phyloP scores from a whole-genome alignment of 2,888 invertebrate genomes.

The Buathra laborator region DNA sequence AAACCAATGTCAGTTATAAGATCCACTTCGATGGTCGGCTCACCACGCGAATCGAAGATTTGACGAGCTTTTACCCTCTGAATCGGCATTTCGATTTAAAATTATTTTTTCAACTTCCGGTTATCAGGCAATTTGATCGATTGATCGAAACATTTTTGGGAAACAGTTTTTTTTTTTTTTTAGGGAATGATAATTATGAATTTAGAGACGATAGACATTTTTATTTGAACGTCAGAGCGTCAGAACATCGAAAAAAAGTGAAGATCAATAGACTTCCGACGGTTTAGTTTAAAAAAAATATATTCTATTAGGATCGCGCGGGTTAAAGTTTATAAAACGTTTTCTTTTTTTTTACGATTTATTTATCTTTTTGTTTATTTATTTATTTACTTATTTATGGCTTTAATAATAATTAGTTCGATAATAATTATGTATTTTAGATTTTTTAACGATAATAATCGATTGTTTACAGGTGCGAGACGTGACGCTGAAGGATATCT shows the following conservation, averaged over 20 bases:
- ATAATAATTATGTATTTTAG: too few relatives aligned
- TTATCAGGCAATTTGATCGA: neutral
- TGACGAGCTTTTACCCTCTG: conserved; percentile 88
- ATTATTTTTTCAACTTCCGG: neutral
- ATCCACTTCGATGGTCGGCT: conserved; percentile 88
- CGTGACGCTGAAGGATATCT: conserved; percentile 97
- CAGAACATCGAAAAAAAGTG: conserved; percentile 15
- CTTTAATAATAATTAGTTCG: too few relatives aligned
- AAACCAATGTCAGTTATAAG: conserved; percentile 81
- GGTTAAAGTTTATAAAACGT: too few relatives aligned
- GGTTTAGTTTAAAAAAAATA: too few relatives aligned
- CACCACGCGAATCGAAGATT: conserved; percentile 90
- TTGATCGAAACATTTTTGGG: conserved; percentile 19
- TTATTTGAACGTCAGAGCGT: conserved; percentile 12
- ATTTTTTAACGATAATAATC: neutral
- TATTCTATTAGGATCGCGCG: neutral
- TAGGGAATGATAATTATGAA: neutral
- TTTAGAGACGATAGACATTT: neutral
- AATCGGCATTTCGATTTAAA: conserved; percentile 86
- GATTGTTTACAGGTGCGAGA: conserved; percentile 90
- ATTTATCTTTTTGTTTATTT: neutral
- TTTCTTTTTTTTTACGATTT: too few relatives aligned
- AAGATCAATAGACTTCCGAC: conserved; percentile 22
- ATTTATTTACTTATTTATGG: neutral
- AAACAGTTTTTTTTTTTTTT: neutral